Base-by-base conservation (phyloP, 2,113 vertebrate species). In the Clinocottus analis region DNA sequence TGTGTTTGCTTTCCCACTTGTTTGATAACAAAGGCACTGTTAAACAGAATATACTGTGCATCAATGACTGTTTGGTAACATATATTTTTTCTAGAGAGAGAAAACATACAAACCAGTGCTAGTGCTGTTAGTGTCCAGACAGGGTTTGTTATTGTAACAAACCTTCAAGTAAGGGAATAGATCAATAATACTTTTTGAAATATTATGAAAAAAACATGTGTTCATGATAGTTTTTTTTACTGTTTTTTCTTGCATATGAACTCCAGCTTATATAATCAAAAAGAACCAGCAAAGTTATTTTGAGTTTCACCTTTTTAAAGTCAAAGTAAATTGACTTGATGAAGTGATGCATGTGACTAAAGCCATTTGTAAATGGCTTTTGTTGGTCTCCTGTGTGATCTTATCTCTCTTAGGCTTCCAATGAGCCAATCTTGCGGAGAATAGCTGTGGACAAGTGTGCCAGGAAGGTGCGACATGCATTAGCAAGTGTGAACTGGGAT, bases 371-470 rank as follows among this genome's bases (percentile, higher is more conserved):
- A 47, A 68, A 35, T 58, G 64, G n/a, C 1, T 19, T 58, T 66
- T 43, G 25, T 41, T 49, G 0, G 5, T 60, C 17, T 69, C 25
- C 72, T n/a, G 14, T 80, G 29, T 61, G 41, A 64, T 82, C 56
- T 21, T 53, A 8, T 84, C 49, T 51, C 16, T 0, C 21, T 16
- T 61, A 98, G 98, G 95, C 97, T 39, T 96, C 95, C 80, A 99
- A 98, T 4, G 98, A 99, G 89, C 97, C 98, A 0, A 97, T 99
- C 56, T 91, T 99, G 69, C 93, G 98, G 60, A 95, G 98, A 64
- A 97, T 98, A 31, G 96, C 98, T 0, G 98, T 99, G 92, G 97
- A 99, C 86, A 98, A 98, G 80, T 99, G 98, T 47, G 97, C 98
- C 3, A 95, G 97, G 68, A 95, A 98, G 73, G 96, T 99, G 17